Evolutionary conservation across 1,140 invertebrate genomes (phyloP).

Genomic region (Apis cerana): DNA sequence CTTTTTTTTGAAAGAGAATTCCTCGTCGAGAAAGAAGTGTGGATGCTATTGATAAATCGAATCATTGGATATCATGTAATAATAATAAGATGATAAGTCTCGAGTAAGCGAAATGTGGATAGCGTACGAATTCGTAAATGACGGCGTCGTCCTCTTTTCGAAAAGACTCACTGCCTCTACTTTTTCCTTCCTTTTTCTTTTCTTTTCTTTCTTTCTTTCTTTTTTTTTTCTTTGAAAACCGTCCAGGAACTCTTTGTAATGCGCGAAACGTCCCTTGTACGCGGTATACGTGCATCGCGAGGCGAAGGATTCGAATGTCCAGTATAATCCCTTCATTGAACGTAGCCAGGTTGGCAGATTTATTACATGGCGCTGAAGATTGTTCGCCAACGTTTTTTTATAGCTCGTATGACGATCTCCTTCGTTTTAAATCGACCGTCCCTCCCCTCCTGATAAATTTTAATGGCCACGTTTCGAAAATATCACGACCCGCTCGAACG

Average conservation of each 20-base stretch:
- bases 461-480: too few species aligned
- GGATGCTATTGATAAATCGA: too few species aligned
- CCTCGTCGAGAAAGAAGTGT: too few species aligned
- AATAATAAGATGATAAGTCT: too few species aligned
- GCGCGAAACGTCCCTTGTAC: slow-evolving; percentile 35
- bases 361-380: slow-evolving; percentile 32
- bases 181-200: not conserved
- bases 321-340: slow-evolving; percentile 43
- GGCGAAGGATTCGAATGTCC: slow-evolving; percentile 43
- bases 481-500: too few species aligned
- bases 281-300: slow-evolving; percentile 44
- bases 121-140: not conserved
- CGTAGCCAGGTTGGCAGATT: slow-evolving; percentile 36
- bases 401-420: not conserved
- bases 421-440: not conserved
- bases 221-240: slow-evolving; percentile 30
- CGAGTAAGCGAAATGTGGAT: too few species aligned
- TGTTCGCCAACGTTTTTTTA: slow-evolving; percentile 1
- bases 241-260: slow-evolving; percentile 47
- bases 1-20: too few species aligned
- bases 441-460: not conserved
- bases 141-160: slow-evolving; percentile 8
- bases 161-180: slow-evolving; percentile 7
- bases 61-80: too few species aligned
- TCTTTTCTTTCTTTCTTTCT: not conserved